Base-by-base conservation (phyloP, 64 coral and sea anemone species). In the Stichodactyla mertensii region DNA sequence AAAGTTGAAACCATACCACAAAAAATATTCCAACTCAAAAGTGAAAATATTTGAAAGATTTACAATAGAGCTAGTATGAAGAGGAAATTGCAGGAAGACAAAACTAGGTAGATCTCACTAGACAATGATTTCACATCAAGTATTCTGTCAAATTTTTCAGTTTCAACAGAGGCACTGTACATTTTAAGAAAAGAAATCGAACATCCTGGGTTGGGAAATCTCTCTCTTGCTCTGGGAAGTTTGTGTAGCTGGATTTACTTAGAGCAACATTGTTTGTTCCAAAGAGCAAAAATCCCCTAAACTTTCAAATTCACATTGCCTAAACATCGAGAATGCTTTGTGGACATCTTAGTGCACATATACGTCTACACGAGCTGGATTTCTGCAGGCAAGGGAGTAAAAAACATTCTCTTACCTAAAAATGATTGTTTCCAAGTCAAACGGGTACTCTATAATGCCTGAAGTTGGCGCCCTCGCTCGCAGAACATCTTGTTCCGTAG, bases 361-460 rank as follows among this genome's bases (percentile, higher is more conserved):
- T 66, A 22, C 7, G 6, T 61, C 18, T 2, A 66, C 20, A 61
- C 4, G 4, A 15, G 11, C 59, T 16, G 59, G 59, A 61, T 16
- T 15, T 13, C 59, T 61, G 14, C 14, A 61, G 18, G 59, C 16
- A 13, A 66, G 62, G 62, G 62, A 13, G 12, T 7, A 66, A 61
- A 61, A 4, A 0, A 61, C 7, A 4, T 69, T 20, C 4, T 9
- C 69, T 74, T 74, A 74, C 95, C 95, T 88, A 93, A 97, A 97
- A 89, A 97, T 97, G 93, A 97, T 97, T 55, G 95, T 97, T 89
- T 97, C 95, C 82, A 97, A 85, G 58, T 97, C 95, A 77, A 97
- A 97, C 6, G 95, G 95, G 82, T 97, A 97, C 26, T 97, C 95
- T 20, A 97, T 97, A n/a, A 97, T 97, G 36, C 95, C 95, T 19